phyloP scores from a whole-genome alignment of 1,140 invertebrate species.

The Aricia agestis region DNA sequence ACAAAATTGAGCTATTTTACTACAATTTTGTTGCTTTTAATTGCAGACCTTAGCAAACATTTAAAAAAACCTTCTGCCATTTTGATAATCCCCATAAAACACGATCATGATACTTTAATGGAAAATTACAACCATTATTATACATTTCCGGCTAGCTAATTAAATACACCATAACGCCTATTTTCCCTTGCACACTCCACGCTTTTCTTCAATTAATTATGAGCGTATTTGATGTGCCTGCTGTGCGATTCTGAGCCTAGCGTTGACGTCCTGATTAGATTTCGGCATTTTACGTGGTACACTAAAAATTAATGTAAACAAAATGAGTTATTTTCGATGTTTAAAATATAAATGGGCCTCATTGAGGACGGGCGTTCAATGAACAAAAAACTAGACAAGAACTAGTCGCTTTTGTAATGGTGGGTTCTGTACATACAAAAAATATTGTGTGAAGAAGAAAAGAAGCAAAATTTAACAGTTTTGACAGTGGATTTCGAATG shows the following conservation, averaged over 20 bases:
- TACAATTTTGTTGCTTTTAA: too few relatives aligned
- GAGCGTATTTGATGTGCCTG: neutral
- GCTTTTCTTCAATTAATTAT: neutral
- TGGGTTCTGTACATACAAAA: neutral
- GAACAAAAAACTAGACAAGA: slow-evolving; percentile 29
- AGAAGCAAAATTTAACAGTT: too few relatives aligned
- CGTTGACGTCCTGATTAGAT: slow-evolving; percentile 30
- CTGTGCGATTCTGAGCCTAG: slow-evolving; percentile 27
- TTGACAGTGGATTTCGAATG: too few relatives aligned
- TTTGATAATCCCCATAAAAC: neutral
- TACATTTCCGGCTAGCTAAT: neutral
- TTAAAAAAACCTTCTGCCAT: neutral
- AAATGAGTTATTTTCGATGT: slow-evolving; percentile 41
- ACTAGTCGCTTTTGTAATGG: neutral
- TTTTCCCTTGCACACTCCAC: neutral
- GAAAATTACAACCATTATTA: slow-evolving; percentile 1
- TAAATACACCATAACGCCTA: neutral
- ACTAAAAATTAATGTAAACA: slow-evolving; percentile 49
- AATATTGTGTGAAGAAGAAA: too few relatives aligned
- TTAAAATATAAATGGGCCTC: slow-evolving; percentile 46
- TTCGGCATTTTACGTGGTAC: slow-evolving; percentile 41
- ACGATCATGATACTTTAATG: neutral
- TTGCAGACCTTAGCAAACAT: too few relatives aligned
- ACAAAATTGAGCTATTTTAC: too few relatives aligned
- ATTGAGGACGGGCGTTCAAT: slow-evolving; percentile 50